Conservation (phyloP, 2,113 vertebrate genomes). For the Heterocephalus glaber region DNA sequence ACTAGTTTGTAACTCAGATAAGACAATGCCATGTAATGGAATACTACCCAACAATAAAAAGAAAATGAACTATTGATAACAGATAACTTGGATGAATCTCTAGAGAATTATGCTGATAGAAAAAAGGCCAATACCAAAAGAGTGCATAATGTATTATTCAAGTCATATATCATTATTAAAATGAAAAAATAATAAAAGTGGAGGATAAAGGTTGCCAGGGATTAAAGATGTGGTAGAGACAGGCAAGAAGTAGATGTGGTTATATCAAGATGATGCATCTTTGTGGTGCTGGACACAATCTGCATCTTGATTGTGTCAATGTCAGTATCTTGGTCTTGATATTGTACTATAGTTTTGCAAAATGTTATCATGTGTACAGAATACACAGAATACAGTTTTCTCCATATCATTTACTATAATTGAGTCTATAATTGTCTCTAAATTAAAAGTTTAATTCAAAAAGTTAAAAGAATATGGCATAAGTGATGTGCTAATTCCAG, state of each 20-base stretch:
- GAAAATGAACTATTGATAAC: not conserved
- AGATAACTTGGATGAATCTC: not conserved
- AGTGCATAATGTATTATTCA: not conserved
- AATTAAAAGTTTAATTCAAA: conserved; percentile 29
- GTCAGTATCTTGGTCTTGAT: not conserved
- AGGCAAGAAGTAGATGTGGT: not conserved
- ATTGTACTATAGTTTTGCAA: not conserved
- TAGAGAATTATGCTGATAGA: not conserved
- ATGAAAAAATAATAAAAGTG: not conserved
- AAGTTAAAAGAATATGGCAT: not conserved
- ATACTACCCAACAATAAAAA: not conserved
- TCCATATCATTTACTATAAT: not conserved
- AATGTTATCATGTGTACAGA: not conserved
- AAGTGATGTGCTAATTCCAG: not conserved
- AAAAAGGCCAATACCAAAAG: not conserved
- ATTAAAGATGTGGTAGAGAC: not conserved
- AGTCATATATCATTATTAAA: not conserved
- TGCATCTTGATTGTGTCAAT: not conserved
- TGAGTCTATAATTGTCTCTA: not conserved
- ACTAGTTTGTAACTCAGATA: not conserved
- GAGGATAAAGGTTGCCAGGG: not conserved
- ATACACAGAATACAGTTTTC: not conserved
- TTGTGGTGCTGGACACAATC: not conserved
- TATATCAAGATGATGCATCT: not conserved
- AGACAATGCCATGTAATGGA: not conserved